Conservation (phyloP, 2,797 vertebrate genomes). For the Alca torda region DNA sequence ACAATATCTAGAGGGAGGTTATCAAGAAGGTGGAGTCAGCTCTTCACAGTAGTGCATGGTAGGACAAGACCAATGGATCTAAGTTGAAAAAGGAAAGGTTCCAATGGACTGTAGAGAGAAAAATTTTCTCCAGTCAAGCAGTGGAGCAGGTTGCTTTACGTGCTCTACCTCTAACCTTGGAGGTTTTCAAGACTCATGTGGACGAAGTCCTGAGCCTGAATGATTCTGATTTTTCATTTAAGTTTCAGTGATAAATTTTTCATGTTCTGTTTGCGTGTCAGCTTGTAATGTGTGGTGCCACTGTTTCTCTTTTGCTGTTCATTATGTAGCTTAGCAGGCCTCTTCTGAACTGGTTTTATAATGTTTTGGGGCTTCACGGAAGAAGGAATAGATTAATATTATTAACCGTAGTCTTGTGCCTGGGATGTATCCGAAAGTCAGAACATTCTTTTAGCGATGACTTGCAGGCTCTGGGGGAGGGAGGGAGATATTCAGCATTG, state of each 20-base stretch:
- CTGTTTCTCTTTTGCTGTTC: background rate
- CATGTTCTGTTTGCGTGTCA: background rate
- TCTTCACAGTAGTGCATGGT: background rate
- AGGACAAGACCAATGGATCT: background rate
- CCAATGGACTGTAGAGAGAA: background rate
- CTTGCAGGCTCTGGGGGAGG: background rate
- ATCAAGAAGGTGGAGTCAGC: background rate
- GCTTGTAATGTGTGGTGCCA: background rate
- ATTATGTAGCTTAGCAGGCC: background rate
- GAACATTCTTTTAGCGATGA: background rate
- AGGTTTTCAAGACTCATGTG: background rate
- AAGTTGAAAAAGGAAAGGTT: background rate
- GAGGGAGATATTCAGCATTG: background rate
- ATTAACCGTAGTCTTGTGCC: background rate
- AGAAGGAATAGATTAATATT: background rate
- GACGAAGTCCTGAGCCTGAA: background rate
- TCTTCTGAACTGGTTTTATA: background rate
- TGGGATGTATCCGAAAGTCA: background rate
- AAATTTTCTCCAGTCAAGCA: background rate
- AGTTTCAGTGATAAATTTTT: background rate
- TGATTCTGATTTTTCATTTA: background rate
- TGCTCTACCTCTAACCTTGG: background rate
- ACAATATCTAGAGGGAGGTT: background rate
- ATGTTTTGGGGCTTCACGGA: background rate
- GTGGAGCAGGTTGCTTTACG: rapidly evolving